Percentiles rank a stretch among this genome's conserved stretches.
Conservation (phyloP, 2,888 invertebrate genomes). For the Heteromyza rotundicornis region DNA sequence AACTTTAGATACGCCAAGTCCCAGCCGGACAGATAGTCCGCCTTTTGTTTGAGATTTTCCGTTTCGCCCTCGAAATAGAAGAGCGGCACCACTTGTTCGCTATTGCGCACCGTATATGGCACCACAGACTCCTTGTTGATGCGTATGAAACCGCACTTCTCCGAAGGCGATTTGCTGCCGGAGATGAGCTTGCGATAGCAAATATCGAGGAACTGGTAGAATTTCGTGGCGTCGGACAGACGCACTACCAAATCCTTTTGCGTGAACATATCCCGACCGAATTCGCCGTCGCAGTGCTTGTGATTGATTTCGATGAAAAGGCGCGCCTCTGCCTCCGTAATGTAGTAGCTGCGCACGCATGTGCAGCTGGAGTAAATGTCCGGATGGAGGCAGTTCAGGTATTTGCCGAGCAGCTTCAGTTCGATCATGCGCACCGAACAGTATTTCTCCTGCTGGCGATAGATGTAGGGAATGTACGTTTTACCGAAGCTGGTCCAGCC, state of each 20-base stretch:
- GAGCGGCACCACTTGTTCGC: constrained; percentile 86
- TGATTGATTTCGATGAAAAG: constrained; percentile 91
- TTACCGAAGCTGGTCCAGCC: constrained; percentile 91
- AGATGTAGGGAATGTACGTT: constrained; percentile 86
- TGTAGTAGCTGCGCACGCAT: constrained; percentile 90
- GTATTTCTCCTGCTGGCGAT: constrained; percentile 82
- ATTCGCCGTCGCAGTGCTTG: constrained; percentile 89
- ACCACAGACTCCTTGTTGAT: constrained; percentile 94
- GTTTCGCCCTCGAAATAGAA: constrained; percentile 88
- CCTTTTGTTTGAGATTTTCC: constrained; percentile 86
- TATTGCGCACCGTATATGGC: constrained; percentile 85
- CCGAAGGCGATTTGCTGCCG: constrained; percentile 72
- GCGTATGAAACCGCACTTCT: constrained; percentile 88
- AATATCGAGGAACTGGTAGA: constrained; percentile 88
- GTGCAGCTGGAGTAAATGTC: constrained; percentile 91
- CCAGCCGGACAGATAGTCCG: constrained; percentile 89
- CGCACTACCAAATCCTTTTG: constrained; percentile 89
- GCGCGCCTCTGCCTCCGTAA: constrained; percentile 88
- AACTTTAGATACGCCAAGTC: constrained; percentile 91
- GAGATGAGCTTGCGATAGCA: constrained; percentile 83
- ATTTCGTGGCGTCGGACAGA: constrained; percentile 85
- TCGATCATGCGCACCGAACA: constrained; percentile 96
- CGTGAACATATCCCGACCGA: constrained; percentile 86
- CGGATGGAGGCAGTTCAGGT: constrained; percentile 85
- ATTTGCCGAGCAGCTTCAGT: constrained; percentile 85